Conservation (phyloP, 2,113 vertebrate species). For the Thryonomys swinderianus region DNA sequence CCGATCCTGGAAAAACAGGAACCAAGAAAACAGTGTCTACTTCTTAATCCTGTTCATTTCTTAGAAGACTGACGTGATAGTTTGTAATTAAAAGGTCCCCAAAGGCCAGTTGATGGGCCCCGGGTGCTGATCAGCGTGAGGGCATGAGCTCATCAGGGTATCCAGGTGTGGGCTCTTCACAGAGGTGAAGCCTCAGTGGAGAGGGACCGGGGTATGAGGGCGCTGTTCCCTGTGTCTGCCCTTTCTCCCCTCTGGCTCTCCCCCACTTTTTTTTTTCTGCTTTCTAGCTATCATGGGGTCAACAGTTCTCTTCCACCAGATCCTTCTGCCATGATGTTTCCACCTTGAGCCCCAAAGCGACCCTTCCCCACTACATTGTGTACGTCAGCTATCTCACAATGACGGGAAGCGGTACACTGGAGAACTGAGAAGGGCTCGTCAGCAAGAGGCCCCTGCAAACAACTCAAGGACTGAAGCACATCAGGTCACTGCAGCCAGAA, state of each 20-base stretch:
- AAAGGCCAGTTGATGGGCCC: background rate
- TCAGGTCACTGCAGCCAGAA: background rate
- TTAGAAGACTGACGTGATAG: background rate
- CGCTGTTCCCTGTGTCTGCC: background rate
- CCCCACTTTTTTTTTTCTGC: background rate
- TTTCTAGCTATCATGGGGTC: background rate
- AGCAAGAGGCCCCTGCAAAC: too few species aligned
- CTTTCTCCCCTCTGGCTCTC: background rate
- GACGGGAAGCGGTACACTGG: background rate
- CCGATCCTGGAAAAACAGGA: background rate
- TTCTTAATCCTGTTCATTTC: background rate
- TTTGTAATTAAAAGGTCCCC: too few species aligned
- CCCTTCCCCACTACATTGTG: background rate
- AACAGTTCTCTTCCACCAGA: background rate
- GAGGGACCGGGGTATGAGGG: background rate
- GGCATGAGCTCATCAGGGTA: background rate
- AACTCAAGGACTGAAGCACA: background rate
- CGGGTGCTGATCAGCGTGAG: background rate
- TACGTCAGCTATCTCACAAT: background rate
- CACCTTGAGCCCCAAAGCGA: background rate
- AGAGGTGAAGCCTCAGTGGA: background rate
- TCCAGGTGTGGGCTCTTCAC: background rate
- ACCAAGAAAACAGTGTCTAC: background rate
- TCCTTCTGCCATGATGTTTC: background rate
- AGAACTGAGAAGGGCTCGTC: too few species aligned